Conservation (phyloP, 2,113 vertebrate species). For the Notothenia rossii region DNA sequence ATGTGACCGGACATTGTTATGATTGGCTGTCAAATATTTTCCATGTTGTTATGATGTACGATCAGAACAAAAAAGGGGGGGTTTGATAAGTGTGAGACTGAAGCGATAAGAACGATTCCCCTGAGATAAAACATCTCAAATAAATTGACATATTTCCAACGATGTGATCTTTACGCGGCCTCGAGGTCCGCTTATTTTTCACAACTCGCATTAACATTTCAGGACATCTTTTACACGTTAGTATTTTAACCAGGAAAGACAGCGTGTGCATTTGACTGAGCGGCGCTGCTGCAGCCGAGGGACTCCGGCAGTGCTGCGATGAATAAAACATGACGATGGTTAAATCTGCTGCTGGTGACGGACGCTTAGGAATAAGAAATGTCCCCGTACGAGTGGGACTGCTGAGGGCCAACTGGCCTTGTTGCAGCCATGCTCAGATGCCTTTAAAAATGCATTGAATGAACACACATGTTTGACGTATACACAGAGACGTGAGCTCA, state of each 20-base stretch:
- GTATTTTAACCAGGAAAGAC: conserved; percentile 17
- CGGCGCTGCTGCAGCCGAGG: neutral
- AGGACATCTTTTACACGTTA: conserved; percentile 15
- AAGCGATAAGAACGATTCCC: conserved; percentile 15
- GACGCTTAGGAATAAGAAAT: conserved; percentile 33
- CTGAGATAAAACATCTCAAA: conserved; percentile 16
- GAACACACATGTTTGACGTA: neutral
- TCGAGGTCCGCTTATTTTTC: neutral
- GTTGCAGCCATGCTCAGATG: conserved; percentile 28
- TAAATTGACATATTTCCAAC: neutral
- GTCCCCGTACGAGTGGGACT: conserved; percentile 13
- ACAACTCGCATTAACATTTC: neutral
- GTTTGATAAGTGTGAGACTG: neutral
- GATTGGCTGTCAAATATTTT: conserved; percentile 43
- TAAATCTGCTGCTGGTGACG: conserved; percentile 44
- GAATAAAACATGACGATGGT: conserved; percentile 66
- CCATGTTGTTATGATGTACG: conserved; percentile 45
- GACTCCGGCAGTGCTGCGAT: conserved; percentile 44
- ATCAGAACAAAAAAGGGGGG: neutral
- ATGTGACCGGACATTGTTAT: conserved; percentile 45
- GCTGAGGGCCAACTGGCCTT: conserved; percentile 36
- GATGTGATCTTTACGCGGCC: conserved; percentile 11
- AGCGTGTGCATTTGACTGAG: conserved; percentile 13
- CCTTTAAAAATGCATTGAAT: neutral
- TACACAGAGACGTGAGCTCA: neutral